A percentile compares a stretch with the other conserved stretches of the same genome.
These are phyloP conservation scores for Epirrita christyi DNA, from an alignment of 2,888 invertebrate genomes.

Conservation along the genomic window DNA sequence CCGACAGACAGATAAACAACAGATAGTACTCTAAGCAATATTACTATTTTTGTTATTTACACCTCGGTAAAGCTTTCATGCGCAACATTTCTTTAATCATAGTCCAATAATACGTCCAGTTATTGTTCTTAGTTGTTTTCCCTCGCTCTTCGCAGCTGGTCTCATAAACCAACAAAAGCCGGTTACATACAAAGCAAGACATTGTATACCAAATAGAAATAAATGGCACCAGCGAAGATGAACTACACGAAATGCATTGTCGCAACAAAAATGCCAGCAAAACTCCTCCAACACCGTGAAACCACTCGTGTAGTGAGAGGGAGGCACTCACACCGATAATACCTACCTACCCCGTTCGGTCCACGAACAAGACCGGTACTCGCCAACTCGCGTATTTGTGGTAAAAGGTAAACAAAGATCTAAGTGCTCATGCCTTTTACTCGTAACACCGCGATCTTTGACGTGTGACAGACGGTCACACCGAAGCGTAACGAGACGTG, in stretches of 20 bases:
- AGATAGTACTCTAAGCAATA: no score
- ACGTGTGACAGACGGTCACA: conserved; percentile 9
- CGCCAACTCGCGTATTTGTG: conserved; percentile 42
- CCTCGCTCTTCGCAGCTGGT: not conserved
- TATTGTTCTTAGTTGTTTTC: not conserved
- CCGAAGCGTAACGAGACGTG: conserved; percentile 2
- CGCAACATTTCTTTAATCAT: no score
- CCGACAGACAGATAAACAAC: no score
- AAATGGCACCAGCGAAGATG: conserved; percentile 21
- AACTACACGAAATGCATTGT: conserved; percentile 29
- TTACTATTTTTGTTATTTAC: no score
- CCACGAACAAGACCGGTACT: conserved; percentile 19
- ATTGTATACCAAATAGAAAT: conserved; percentile 14
- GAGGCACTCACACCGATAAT: conserved; percentile 21
- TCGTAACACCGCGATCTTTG: conserved; percentile 31
- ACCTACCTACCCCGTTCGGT: conserved; percentile 5
- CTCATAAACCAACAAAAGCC: not conserved
- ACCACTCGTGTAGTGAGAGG: conserved; percentile 21
- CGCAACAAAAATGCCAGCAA: conserved; percentile 24
- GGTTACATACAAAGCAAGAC: not conserved
- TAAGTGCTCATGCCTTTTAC: conserved; percentile 51
- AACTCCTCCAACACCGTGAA: conserved; percentile 23
- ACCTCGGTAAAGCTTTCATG: no score
- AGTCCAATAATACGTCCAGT: no score
- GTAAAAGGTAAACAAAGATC: conserved; percentile 48